Evolutionary conservation across 2,113 vertebrate genomes (phyloP).

Genomic region (Onychostruthus taczanowskii): DNA sequence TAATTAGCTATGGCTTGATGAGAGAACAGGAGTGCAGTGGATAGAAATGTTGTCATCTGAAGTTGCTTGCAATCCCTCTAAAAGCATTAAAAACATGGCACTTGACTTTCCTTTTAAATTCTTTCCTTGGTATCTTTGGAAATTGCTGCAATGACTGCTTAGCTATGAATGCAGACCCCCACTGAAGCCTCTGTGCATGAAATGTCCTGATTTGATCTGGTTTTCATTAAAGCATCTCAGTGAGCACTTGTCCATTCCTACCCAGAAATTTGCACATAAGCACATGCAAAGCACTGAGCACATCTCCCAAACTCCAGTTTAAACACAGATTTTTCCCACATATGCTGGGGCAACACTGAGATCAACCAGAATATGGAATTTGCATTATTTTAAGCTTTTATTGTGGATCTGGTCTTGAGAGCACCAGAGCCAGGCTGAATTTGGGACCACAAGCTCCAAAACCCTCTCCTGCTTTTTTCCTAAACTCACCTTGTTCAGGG

Average conservation of each 20-base stretch:
- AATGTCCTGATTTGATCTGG: background rate
- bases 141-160: background rate
- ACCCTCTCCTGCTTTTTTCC: background rate
- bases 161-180: background rate
- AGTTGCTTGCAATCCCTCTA: background rate
- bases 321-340: background rate
- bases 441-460: background rate
- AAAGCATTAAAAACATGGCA: background rate
- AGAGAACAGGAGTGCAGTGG: background rate
- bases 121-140: background rate
- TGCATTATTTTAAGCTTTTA: background rate
- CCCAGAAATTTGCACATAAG: background rate
- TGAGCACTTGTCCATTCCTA: background rate
- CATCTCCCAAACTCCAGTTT: background rate
- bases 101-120: background rate
- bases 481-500: background rate
- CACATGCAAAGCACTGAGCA: background rate
- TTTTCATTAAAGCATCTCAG: background rate
- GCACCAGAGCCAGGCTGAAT: background rate
- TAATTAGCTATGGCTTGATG: slow-evolving; percentile 8
- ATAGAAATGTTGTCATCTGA: background rate
- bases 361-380: background rate
- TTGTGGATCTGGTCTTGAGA: background rate
- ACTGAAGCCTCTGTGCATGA: background rate
- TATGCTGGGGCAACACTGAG: background rate